Conservation (phyloP, 1,140 invertebrate genomes). For the Oryctes rhinoceros region DNA sequence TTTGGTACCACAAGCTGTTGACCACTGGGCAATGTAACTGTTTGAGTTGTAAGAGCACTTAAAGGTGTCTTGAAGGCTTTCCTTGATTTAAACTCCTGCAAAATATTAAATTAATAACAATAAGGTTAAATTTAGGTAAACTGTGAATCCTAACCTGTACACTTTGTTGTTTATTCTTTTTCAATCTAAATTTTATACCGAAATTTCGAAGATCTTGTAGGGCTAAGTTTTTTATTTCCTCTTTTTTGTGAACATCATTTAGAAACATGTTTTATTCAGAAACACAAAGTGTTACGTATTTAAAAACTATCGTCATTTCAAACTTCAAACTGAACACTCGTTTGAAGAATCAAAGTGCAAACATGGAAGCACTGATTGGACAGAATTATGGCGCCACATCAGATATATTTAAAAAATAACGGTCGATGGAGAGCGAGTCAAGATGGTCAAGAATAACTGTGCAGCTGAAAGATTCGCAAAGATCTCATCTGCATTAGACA, state of each 20-base stretch:
- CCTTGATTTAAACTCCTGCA: constrained; percentile 44
- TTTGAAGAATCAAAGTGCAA: constrained; percentile 5
- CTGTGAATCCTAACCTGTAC: constrained; percentile 61
- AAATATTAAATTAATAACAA: constrained; percentile 38
- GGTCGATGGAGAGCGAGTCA: not conserved
- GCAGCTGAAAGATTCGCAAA: no score
- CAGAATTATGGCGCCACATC: not conserved
- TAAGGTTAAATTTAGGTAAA: constrained; percentile 35
- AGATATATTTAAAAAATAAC: not conserved
- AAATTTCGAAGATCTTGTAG: constrained; percentile 68
- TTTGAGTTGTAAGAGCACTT: constrained; percentile 67
- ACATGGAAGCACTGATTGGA: not conserved
- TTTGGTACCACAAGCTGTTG: constrained; percentile 74
- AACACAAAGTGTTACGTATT: not conserved
- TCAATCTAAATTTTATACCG: constrained; percentile 71
- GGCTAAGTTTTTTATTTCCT: constrained; percentile 69
- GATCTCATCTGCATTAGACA: no score
- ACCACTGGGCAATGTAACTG: constrained; percentile 68
- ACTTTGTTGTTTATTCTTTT: constrained; percentile 65
- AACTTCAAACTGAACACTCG: not conserved
- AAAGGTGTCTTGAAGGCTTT: constrained; percentile 70
- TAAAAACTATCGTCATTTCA: constrained; percentile 7
- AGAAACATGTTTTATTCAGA: constrained; percentile 65
- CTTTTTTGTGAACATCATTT: constrained; percentile 71
- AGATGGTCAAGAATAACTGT: no score